Conservation (phyloP, 2,888 invertebrate genomes). For the Abrostola triplasia region DNA sequence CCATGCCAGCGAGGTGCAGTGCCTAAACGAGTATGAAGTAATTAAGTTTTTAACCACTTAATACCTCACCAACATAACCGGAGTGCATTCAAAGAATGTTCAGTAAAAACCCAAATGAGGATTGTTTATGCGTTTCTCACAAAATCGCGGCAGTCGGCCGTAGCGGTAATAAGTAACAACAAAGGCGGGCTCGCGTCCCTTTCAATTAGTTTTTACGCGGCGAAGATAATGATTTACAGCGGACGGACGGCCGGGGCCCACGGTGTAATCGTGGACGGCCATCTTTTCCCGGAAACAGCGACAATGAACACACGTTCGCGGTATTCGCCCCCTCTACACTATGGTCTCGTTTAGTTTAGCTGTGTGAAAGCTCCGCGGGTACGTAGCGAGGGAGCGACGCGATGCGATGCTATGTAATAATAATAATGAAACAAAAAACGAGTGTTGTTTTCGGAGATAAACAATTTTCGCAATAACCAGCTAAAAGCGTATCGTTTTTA, state of each 20-base stretch:
- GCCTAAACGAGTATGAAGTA: slow-evolving; percentile 48
- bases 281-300: slow-evolving; percentile 81
- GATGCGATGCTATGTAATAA: slow-evolving; percentile 23
- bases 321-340: slow-evolving; percentile 56
- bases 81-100: slow-evolving; percentile 41
- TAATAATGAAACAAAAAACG: slow-evolving; percentile 9
- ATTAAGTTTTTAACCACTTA: slow-evolving; percentile 49
- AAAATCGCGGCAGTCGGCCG: slow-evolving; percentile 52
- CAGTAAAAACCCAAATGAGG: slow-evolving; percentile 55
- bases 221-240: slow-evolving; percentile 80
- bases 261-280: slow-evolving; percentile 70
- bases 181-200: slow-evolving; percentile 75
- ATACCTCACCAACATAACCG: slow-evolving; percentile 44
- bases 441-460: not conserved
- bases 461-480: too few species aligned
- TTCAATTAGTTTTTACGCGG: slow-evolving; percentile 84
- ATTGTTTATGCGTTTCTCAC: slow-evolving; percentile 59
- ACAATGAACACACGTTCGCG: slow-evolving; percentile 77
- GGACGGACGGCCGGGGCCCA: slow-evolving; percentile 61
- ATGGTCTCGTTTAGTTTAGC: slow-evolving; percentile 48
- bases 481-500: too few species aligned
- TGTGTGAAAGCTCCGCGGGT: slow-evolving; percentile 58
- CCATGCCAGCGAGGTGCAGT: slow-evolving; percentile 15
- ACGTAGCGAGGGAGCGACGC: slow-evolving; percentile 23
- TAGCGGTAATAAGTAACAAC: slow-evolving; percentile 68